Conservation (phyloP, 1,140 invertebrate genomes). For the Hormaphis cornu region DNA sequence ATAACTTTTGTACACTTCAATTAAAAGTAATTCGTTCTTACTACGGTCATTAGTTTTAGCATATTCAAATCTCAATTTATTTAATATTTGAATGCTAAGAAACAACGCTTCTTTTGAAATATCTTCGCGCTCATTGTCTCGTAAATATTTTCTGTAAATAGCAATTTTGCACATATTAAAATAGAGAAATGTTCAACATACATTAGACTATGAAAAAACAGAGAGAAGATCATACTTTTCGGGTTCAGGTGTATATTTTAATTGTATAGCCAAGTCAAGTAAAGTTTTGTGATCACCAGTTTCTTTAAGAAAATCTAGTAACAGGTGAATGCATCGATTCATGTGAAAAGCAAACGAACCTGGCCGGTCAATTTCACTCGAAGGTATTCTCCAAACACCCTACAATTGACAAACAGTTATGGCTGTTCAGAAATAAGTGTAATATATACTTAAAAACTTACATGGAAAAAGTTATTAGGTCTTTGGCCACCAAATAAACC, state of each 20-base stretch:
- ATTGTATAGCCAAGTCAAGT: conserved; percentile 66
- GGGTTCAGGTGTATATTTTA: conserved; percentile 66
- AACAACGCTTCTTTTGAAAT: conserved; percentile 63
- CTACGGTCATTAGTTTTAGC: conserved; percentile 15
- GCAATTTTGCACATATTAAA: not conserved
- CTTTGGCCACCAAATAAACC: conserved; percentile 80
- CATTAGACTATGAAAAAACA: not conserved
- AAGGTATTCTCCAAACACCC: conserved; percentile 85
- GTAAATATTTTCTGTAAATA: conserved; percentile 58
- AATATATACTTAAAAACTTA: conserved; percentile 44
- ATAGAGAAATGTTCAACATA: not conserved
- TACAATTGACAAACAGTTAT: conserved; percentile 40
- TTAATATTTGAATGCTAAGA: conserved; percentile 54
- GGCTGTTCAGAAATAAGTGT: not conserved
- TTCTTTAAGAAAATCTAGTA: conserved; percentile 70
- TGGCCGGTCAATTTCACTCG: conserved; percentile 78
- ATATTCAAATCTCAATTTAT: conserved; percentile 41
- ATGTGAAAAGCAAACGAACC: conserved; percentile 87
- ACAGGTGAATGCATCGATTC: conserved; percentile 67
- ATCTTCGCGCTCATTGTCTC: conserved; percentile 67
- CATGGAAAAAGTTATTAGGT: conserved; percentile 80
- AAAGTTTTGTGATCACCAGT: conserved; percentile 70
- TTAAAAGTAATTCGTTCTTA: conserved; percentile 34
- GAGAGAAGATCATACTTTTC: conserved; percentile 62
- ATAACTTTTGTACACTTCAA: conserved; percentile 36